Evolutionary conservation across 2,113 vertebrate genomes (phyloP).

Genomic region (Siphamia tubifer): DNA sequence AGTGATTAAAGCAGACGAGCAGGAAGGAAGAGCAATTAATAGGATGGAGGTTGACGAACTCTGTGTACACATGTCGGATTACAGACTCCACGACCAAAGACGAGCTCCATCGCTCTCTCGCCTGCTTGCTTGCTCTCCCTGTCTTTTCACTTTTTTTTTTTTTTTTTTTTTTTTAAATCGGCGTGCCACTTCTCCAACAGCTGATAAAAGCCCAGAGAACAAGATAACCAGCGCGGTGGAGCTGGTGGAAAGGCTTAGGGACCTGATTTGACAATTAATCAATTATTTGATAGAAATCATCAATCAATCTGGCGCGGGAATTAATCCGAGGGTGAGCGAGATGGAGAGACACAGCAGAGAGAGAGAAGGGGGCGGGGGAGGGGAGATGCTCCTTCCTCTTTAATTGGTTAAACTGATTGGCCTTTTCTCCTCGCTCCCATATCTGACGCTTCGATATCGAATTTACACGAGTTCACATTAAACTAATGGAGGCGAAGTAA

Average conservation of each 20-base stretch:
- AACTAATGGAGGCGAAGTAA: slow-evolving; percentile 7
- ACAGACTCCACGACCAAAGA: slow-evolving; percentile 39
- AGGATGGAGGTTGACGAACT: slow-evolving; percentile 66
- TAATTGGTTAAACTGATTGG: slow-evolving; percentile 62
- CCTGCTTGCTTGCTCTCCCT: background rate
- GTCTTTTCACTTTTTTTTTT: background rate
- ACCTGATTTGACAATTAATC: slow-evolving; percentile 79
- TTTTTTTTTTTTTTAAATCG: slow-evolving; percentile 4
- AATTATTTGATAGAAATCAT: slow-evolving; percentile 87
- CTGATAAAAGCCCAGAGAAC: slow-evolving; percentile 75
- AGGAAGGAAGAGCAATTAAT: slow-evolving; percentile 69
- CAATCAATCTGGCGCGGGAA: slow-evolving; percentile 76
- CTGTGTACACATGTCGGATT: slow-evolving; percentile 74
- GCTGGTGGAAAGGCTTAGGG: slow-evolving; percentile 64
- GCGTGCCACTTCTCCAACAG: slow-evolving; percentile 56
- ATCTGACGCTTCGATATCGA: slow-evolving; percentile 27
- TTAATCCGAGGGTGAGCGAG: slow-evolving; percentile 62
- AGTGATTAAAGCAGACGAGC: slow-evolving; percentile 64
- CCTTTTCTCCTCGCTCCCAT: slow-evolving; percentile 10
- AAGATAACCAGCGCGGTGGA: slow-evolving; percentile 71
- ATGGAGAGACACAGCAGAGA: background rate
- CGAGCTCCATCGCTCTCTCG: slow-evolving; percentile 15
- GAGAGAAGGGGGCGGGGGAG: background rate
- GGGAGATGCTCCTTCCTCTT: slow-evolving; percentile 42
- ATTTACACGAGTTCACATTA: slow-evolving; percentile 29